Base-by-base conservation (phyloP, 2,797 vertebrate species). In the Pangasius mekongensis region DNA sequence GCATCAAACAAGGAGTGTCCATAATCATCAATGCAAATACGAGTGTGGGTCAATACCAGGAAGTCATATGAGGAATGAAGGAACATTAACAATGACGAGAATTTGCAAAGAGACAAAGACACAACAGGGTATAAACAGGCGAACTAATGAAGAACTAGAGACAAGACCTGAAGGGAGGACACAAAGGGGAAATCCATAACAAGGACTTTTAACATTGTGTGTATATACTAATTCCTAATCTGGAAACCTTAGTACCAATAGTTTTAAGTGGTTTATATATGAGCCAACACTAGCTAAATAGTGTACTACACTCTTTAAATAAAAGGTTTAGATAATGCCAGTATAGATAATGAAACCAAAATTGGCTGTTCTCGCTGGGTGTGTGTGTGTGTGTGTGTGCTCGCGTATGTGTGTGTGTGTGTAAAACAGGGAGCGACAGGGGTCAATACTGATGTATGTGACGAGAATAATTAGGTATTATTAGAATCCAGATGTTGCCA, bases 401-500 rank as follows among this genome's bases (percentile, higher is more conserved):
- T n/a, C 76, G 66, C 77, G 67, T 84, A 67, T 74, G 82, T 76
- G 54, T 67, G 66, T 60, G 84, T 86, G 58, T 56, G 76, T 67
- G 52, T 87, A 24, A 4, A 67, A 76, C 8, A 33, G 58, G 36
- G 56, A 77, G 33, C 5, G 49, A 36, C 71, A 49, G 47, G 3
- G 49, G 64, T 71, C 74, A 86, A 43, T 87, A 86, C 14, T 80
- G 78, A 56, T 87, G 78, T 87, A 76, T 86, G 78, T 84, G 64
- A 49, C 83, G 56, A 83, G 83, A 71, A 87, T 89, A 90, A 91
- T 87, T 86, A 81, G 80, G 43, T 84, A 66, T 89, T 87, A 89
- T 88, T 86, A 83, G 43, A 88, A 85, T 87, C 88, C 89, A 90
- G 91, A 90, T 90, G 91, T 91, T 90, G 52, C 67, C 60, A 27